Percentiles rank a stretch among this genome's conserved stretches.
These are phyloP conservation scores for Trissolcus brochymenae DNA, from an alignment of 2,888 invertebrate species.

Conservation along the genomic window DNA sequence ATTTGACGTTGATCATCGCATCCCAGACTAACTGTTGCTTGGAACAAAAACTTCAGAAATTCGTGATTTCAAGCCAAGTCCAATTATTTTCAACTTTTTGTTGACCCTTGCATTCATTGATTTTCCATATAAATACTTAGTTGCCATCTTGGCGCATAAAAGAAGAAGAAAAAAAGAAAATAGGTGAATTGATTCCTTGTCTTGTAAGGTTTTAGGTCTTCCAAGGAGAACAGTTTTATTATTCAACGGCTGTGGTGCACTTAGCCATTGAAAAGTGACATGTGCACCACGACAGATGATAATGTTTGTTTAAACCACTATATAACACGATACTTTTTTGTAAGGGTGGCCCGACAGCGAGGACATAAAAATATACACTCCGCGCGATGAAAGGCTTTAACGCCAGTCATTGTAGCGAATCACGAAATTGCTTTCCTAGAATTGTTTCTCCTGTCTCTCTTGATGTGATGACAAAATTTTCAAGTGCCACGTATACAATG, in stretches of 20 bases:
- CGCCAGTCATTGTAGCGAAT: slow-evolving; percentile 16
- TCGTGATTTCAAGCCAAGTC: too few species aligned
- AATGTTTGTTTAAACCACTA: slow-evolving; percentile 25
- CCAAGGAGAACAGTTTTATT: slow-evolving; percentile 2
- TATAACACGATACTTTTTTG: slow-evolving; percentile 31
- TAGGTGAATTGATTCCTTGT: too few species aligned
- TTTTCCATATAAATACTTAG: too few species aligned
- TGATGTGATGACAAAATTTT: too few species aligned
- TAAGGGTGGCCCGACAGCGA: slow-evolving; percentile 7
- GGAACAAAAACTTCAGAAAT: slow-evolving; percentile 2
- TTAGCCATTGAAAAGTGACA: slow-evolving; percentile 10
- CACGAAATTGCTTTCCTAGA: slow-evolving; percentile 1
- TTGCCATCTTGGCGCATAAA: too few species aligned
- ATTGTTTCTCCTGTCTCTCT: background rate
- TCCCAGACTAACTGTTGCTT: slow-evolving; percentile 13
- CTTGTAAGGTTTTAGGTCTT: background rate
- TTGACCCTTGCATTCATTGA: too few species aligned
- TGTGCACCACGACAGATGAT: slow-evolving; percentile 13
- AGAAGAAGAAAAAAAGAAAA: too few species aligned
- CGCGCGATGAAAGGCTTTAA: slow-evolving; percentile 9
- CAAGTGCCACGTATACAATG: too few species aligned
- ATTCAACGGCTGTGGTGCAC: background rate
- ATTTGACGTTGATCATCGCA: slow-evolving; percentile 13
- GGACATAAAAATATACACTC: slow-evolving; percentile 15
- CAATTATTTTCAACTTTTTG: too few species aligned